Conservation (phyloP, 2,888 invertebrate genomes). For the Lepas anatifera region DNA sequence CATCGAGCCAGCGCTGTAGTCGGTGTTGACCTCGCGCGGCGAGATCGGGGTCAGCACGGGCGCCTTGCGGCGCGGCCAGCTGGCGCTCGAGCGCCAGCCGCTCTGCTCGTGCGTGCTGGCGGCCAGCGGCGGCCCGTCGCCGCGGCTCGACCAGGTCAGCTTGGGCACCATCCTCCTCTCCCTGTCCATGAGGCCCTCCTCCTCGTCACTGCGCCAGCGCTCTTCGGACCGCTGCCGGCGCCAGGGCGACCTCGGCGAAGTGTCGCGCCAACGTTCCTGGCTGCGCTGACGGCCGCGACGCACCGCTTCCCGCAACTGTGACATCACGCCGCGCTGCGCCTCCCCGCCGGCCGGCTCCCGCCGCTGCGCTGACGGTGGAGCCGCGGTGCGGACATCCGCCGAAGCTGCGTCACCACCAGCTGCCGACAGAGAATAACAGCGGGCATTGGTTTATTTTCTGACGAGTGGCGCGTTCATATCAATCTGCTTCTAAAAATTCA, state of each 20-base stretch:
- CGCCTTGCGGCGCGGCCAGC: slow-evolving; percentile 21
- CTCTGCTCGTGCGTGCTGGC: not conserved
- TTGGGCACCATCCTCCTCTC: slow-evolving; percentile 13
- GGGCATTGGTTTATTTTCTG: not conserved
- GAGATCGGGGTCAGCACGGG: slow-evolving; percentile 21
- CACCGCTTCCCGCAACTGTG: slow-evolving; percentile 17
- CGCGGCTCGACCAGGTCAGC: slow-evolving; percentile 15
- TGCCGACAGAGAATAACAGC: not conserved
- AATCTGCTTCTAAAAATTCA: too few species aligned
- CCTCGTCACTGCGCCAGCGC: slow-evolving; percentile 21
- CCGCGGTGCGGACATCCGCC: not conserved
- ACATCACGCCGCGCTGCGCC: slow-evolving; percentile 1
- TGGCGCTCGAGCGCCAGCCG: slow-evolving; percentile 20
- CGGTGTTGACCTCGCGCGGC: slow-evolving; percentile 22
- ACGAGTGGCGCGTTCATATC: not conserved
- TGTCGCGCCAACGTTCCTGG: slow-evolving; percentile 17
- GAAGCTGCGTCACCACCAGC: not conserved
- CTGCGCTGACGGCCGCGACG: slow-evolving; percentile 20
- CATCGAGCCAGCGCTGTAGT: slow-evolving; percentile 15
- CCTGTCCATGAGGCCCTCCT: slow-evolving; percentile 18
- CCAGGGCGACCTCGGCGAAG: slow-evolving; percentile 15
- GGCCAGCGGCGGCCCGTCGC: slow-evolving; percentile 18
- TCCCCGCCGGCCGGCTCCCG: slow-evolving; percentile 6
- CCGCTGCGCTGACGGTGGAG: not conserved
- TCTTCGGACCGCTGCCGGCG: slow-evolving; percentile 21